A percentile compares a stretch with the other conserved stretches of the same genome.
These are phyloP conservation scores for Sphaeridia pumilis DNA, from an alignment of 2,888 invertebrate genomes.

Conservation along the genomic window DNA sequence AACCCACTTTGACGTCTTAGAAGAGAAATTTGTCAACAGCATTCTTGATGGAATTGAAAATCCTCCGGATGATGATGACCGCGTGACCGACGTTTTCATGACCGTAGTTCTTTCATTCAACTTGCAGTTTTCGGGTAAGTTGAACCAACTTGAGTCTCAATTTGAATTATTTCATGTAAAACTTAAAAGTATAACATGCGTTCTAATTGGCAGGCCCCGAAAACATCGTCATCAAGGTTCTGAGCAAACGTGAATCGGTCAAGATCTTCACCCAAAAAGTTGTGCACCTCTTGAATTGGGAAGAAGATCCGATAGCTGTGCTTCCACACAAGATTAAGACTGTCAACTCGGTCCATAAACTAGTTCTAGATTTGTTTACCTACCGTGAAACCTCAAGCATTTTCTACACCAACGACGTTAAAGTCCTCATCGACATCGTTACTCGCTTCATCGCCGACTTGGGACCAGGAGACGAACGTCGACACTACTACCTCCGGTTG, in stretches of 20 bases:
- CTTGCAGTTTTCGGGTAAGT: constrained; percentile 58
- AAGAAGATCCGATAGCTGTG: constrained; percentile 39
- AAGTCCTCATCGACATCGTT: constrained; percentile 85
- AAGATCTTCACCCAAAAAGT: constrained; percentile 86
- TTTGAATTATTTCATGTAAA: background rate
- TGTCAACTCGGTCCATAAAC: constrained; percentile 74
- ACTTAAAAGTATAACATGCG: background rate
- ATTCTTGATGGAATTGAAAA: constrained; percentile 69
- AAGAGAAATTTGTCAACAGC: constrained; percentile 65
- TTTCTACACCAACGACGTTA: constrained; percentile 90
- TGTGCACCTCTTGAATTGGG: constrained; percentile 72
- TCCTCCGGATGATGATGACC: constrained; percentile 66
- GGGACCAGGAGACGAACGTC: constrained; percentile 68
- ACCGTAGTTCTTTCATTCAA: constrained; percentile 78
- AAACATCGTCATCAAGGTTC: constrained; percentile 52
- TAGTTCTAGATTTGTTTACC: constrained; percentile 75
- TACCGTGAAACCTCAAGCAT: constrained; percentile 65
- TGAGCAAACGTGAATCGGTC: constrained; percentile 57
- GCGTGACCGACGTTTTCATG: constrained; percentile 60
- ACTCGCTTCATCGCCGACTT: constrained; percentile 81
- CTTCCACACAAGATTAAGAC: constrained; percentile 50
- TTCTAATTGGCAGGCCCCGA: background rate
- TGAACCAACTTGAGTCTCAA: no score
- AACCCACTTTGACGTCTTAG: constrained; percentile 65
- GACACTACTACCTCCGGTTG: constrained; percentile 64